Base-by-base conservation (phyloP, 2,888 invertebrate species). In the Copidosoma aretas region DNA sequence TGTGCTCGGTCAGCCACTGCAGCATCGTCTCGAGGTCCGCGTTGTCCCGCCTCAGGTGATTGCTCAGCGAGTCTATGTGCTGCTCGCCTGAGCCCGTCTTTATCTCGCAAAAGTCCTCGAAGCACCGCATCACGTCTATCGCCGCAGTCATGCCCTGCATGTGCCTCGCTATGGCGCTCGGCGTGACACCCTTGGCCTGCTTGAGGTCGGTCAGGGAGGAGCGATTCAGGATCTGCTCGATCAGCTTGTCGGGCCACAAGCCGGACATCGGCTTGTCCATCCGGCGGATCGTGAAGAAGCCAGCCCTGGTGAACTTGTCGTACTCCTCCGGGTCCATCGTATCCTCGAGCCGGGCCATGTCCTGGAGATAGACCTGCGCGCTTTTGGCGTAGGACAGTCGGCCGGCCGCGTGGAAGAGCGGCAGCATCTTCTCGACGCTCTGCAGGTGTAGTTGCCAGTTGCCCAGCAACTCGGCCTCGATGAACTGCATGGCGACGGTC, bases 371-470 rank as follows among this genome's bases (percentile, higher is more conserved):
- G 8, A 79, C 15, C 24, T 78, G 77, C 2, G 73, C 73, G 56
- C 71, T 74, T 71, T 76, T 78, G 10, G 78, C 76, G 67, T 79
- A 78, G 1, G 65, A n/a, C 25, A 76, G 75, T 66, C 81, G 79
- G 1, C 80, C 80, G 57, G 70, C 64, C 10, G 77, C 75, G 68
- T 78, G 77, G 59, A 78, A 78, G 41, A 69, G 70, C 12, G 78
- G 77, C 51, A 77, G n/a, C 72, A 77, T 76, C 64, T 74, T 21
- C 19, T 58, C 19, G 3, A 78, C 66, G 51, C 65, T 71, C n/a
- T 73, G 62, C 15, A 79, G 64, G 68, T 79, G 75, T 15, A 74
- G 54, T n/a, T 70, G 24, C 73, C 76, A 77, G 66, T 76, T 63
- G 24, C 75, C 72, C 24, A 64, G 64, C 19, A 74, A 63, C 68